Evolutionary conservation across 2,888 invertebrate species (phyloP).

Genomic region (Litoditis marina): DNA sequence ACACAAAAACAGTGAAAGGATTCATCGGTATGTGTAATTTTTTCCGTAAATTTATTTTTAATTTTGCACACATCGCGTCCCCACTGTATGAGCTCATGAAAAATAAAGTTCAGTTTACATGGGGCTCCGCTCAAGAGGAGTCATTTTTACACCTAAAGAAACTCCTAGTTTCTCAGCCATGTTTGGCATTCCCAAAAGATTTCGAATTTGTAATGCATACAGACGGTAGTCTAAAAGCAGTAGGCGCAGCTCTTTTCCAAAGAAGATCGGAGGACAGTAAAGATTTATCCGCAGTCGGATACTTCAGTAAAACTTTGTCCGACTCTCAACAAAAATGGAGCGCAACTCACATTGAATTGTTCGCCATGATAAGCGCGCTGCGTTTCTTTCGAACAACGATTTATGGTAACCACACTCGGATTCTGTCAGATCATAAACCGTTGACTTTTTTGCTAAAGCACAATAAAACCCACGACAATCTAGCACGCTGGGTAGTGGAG

Average conservation of each 20-base stretch:
- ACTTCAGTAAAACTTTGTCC: conserved; percentile 38
- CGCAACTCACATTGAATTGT: conserved; percentile 39
- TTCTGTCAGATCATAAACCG: conserved; percentile 22
- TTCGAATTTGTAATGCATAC: conserved; percentile 30
- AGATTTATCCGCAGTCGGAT: conserved; percentile 36
- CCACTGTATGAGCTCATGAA: conserved; percentile 11
- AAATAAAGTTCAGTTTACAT: conserved; percentile 9
- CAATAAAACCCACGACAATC: conserved; percentile 62
- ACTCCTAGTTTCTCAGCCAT: conserved; percentile 2
- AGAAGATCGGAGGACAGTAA: conserved; percentile 5
- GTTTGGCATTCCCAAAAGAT: conserved; percentile 16
- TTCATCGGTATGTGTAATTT: conserved; percentile 38
- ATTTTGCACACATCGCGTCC: conserved; percentile 11
- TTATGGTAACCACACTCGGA: neutral
- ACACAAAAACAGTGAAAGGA: conserved; percentile 21
- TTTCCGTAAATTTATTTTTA: conserved; percentile 16
- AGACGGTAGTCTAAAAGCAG: conserved; percentile 45
- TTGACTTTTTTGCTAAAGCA: conserved; percentile 27
- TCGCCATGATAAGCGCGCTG: conserved; percentile 1
- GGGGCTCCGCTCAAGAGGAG: conserved; percentile 10
- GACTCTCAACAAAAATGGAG: conserved; percentile 37
- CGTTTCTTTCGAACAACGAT: neutral
- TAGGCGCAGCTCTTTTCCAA: conserved; percentile 49
- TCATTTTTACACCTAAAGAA: conserved; percentile 5
- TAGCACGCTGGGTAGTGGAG: conserved; percentile 64